Evolutionary conservation across 2,113 vertebrate genomes (phyloP), one percentile per base, ranked within the genome.

Genomic region (Gasterosteus nipponicus): DNA sequence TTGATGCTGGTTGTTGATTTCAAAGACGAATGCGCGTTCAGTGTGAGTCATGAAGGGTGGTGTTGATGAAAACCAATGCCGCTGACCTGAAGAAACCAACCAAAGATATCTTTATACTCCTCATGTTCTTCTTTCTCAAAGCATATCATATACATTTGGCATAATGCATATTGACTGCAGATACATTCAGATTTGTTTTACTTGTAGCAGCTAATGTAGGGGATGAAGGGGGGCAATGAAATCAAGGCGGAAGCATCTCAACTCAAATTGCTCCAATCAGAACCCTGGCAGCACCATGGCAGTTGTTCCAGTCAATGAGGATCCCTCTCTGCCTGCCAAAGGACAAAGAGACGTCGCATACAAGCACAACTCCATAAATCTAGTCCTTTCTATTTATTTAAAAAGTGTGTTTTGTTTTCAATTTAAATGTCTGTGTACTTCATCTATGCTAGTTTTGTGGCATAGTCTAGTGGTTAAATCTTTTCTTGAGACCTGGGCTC

Each of bases 1-100:
- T 63, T 29, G 22, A 38, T 26, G 10, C 44, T 80, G 69, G 18
- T 84, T 92, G 26, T 73, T 64, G 16, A 57, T 31, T 63, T 42
- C 2, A 31, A 35, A 73, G 57, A 56, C n/a, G 71, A 68, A 70
- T 16, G 57, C 2, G 39, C 7, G 31, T 46, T 46, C 26, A 19
- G 10, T 68, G 73, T 42, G 16, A 39, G 10, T 22, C 35, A 49
- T 31, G 3, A 69, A 44, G 61, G 29, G 7, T 26, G 38, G 57
- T 56, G 53, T 38, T 16, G n/a, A 57, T 31, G 16, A 46, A 49
- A 35, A 39, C 29, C 2, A 3, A 57, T 19, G 15, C 38, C 2
- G 35, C 66, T 7, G 35, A 54, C 41, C n/a, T 5, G 26, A 26
- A 68, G 49, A 18, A 4, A 18, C 19, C 26, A 29, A 56, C 54